Evolutionary conservation across 2,113 vertebrate genomes (phyloP).

Genomic region (Gavia stellata): DNA sequence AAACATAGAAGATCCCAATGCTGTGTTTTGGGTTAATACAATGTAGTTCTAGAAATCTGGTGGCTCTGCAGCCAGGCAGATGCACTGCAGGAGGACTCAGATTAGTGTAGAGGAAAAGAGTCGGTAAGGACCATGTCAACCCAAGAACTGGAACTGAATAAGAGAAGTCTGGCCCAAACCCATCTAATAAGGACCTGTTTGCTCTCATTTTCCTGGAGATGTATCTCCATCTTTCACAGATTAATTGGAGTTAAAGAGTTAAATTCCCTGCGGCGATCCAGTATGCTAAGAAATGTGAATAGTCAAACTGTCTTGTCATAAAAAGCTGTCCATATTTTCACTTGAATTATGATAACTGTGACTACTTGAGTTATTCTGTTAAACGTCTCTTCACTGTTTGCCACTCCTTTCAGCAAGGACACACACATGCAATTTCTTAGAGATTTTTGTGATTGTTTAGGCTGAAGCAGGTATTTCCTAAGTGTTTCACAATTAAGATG

Average conservation of each 20-base stretch:
- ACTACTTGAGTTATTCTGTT: background rate
- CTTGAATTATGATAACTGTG: background rate
- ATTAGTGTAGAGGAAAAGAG: background rate
- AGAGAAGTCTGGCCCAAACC: background rate
- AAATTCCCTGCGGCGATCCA: background rate
- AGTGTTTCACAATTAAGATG: background rate
- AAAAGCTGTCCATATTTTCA: background rate
- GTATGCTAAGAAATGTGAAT: background rate
- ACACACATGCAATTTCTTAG: background rate
- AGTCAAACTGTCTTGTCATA: background rate
- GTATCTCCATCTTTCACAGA: background rate
- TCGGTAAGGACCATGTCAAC: background rate
- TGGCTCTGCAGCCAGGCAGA: background rate
- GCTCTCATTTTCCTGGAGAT: background rate
- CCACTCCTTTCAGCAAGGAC: background rate
- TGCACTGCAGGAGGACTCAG: background rate
- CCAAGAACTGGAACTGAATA: background rate
- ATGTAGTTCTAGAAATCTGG: background rate
- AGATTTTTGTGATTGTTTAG: background rate
- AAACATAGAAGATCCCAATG: accelerated
- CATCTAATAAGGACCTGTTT: background rate
- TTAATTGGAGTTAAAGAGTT: background rate
- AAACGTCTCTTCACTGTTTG: background rate
- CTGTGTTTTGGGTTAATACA: background rate
- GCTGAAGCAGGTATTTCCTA: background rate